Base-by-base conservation (phyloP, 2,113 vertebrate genomes). In the Oophaga pumilio region DNA sequence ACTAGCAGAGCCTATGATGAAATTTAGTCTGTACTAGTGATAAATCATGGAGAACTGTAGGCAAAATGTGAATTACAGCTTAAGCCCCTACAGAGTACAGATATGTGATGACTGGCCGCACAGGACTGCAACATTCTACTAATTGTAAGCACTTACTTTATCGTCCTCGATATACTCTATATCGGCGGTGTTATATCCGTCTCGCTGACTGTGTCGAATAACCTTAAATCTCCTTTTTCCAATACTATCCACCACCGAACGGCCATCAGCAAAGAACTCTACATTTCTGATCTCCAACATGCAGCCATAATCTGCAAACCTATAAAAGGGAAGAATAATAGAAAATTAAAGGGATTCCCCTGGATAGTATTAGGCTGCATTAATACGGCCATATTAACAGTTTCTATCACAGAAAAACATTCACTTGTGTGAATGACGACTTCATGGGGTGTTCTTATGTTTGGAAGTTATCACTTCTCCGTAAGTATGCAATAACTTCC, bases 131-230 rank as follows among this genome's bases (percentile, higher is more conserved):
- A 56, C 53, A 43, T 43, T 1, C 1, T 43, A 43, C 33, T 43
- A 43, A 43, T 43, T 43, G 5, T 43, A 3, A 9, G 17, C 43
- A 59, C 88, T 89, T 88, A 96, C 95, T 92, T 93, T 94, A 78
- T 94, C 91, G 91, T 96, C 95, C 89, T 96, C 95, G 28, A 96
- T 94, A 85, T 96, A 96, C 85, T 96, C 95, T 14, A 96, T 96
- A 69, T 96, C 95, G 0, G 95, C 95, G 33, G 94, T 96, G 24
- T 95, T 96, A 84, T 96, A 96, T 64, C 95, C 95, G 89, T 96
- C 95, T 0, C 94, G 90, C 59, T 95, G 95, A 89, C 95, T 93
- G 89, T 95, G 95, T 76, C 90, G 90, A 52, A 95, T 91, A 89
- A 96, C 95, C 89, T 92, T 96, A 91, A 96, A 96, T 69, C 95